Evolutionary conservation across 2,797 vertebrate species (phyloP).

Genomic region (Philypnodon macrostomus): DNA sequence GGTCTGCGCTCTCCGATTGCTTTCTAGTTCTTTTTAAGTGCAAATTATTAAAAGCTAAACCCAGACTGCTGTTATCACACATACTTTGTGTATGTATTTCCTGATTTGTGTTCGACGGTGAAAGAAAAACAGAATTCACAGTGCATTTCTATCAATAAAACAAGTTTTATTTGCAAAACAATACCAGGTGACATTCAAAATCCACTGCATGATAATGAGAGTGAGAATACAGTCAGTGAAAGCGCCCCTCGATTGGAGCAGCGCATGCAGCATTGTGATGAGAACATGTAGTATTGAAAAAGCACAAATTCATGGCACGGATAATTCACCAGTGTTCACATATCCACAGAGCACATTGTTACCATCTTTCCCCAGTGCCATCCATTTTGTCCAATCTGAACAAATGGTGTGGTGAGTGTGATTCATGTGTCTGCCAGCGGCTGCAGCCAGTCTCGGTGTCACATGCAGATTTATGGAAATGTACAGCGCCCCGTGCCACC

Average conservation of each 20-base stretch:
- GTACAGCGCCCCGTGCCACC: constrained; percentile 50
- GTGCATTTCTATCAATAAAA: too few species aligned
- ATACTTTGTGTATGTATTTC: too few species aligned
- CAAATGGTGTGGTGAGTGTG: constrained; percentile 45
- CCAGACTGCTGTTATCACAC: too few species aligned
- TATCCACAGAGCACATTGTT: constrained; percentile 13
- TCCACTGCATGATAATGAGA: constrained; percentile 1
- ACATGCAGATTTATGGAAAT: constrained; percentile 79
- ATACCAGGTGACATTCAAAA: too few species aligned
- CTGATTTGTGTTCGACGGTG: too few species aligned
- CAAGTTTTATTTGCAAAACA: too few species aligned
- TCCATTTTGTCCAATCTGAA: constrained; percentile 38
- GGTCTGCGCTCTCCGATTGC: too few species aligned
- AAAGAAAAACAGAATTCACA: too few species aligned
- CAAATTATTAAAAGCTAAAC: too few species aligned
- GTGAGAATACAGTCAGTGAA: neutral
- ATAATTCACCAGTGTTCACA: constrained; percentile 4
- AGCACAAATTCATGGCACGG: constrained; percentile 10
- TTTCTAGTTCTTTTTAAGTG: too few species aligned
- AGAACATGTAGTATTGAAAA: constrained; percentile 15
- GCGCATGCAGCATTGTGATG: neutral
- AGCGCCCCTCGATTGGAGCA: neutral
- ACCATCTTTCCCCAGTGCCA: constrained; percentile 1
- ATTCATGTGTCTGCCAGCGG: constrained; percentile 58
- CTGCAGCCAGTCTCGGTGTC: constrained; percentile 61